Percentiles rank a stretch among this genome's conserved stretches.
Conservation (phyloP, 2,113 vertebrate genomes). For the Burhinus bistriatus region DNA sequence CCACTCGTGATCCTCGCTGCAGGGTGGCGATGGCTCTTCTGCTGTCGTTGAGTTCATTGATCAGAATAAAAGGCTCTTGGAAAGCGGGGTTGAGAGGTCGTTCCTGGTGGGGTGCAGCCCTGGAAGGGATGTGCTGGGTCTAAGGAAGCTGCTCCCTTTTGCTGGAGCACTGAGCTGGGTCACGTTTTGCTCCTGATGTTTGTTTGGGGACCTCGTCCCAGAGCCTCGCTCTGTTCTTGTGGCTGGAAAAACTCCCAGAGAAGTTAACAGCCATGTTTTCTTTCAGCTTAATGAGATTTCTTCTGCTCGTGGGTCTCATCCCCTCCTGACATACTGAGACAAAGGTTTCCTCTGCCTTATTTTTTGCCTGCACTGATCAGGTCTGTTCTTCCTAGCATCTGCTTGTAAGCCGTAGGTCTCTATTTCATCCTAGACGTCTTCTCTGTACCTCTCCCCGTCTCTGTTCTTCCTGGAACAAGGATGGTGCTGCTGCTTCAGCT, state of each 20-base stretch:
- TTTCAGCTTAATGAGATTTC: not conserved
- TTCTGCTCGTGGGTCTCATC: not conserved
- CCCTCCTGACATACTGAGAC: not conserved
- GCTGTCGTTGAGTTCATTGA: rapidly evolving
- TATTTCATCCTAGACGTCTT: not conserved
- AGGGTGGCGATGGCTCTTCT: not conserved
- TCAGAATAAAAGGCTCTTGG: not conserved
- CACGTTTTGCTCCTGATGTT: not conserved
- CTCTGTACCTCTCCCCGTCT: not conserved
- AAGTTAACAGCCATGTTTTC: not conserved
- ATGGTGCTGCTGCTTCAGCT: not conserved
- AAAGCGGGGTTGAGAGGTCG: not conserved
- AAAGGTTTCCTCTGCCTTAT: not conserved
- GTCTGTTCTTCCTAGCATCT: not conserved
- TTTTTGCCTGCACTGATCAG: not conserved
- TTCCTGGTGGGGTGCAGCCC: not conserved
- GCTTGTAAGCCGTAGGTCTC: not conserved
- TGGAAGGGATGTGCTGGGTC: not conserved
- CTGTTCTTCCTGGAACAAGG: not conserved
- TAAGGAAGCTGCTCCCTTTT: not conserved
- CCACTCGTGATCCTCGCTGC: rapidly evolving
- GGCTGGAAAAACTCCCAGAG: not conserved
- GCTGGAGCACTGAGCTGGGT: not conserved
- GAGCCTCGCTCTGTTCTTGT: rapidly evolving
- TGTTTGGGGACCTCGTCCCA: not conserved